Conservation (phyloP, 2,797 vertebrate species). For the Trichosurus vulpecula region DNA sequence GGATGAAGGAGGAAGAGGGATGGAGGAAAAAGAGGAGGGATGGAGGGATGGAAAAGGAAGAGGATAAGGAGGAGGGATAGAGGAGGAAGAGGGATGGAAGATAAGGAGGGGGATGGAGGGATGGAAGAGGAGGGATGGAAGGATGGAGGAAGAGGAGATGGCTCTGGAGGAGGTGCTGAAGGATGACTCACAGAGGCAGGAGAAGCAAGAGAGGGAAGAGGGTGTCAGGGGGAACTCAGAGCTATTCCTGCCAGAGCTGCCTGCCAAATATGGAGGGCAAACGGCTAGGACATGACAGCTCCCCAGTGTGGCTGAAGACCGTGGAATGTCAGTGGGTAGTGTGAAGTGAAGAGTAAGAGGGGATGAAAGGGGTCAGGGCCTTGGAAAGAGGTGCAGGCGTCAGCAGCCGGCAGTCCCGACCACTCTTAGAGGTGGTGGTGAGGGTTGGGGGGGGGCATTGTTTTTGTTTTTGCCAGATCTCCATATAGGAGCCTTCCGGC, state of each 20-base stretch:
- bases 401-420: not conserved
- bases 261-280: not conserved
- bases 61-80: too few relatives aligned
- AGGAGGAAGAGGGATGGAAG: too few relatives aligned
- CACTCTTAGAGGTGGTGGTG: not conserved
- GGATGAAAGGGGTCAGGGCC: not conserved
- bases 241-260: not conserved
- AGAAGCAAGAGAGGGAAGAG: not conserved
- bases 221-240: not conserved
- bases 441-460: too few relatives aligned
- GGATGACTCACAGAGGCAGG: not conserved
- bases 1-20: too few relatives aligned
- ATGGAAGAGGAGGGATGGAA: not conserved
- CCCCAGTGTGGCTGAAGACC: not conserved
- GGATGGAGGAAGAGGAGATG: not conserved
- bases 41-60: not conserved
- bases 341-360: not conserved
- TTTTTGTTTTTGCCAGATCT: not conserved
- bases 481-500: not conserved
- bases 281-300: not conserved
- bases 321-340: not conserved
- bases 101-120: too few relatives aligned
- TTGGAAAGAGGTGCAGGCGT: not conserved
- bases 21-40: not conserved
- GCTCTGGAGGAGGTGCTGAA: too few relatives aligned